Conservation (phyloP, 2,888 invertebrate genomes). For the Brachycybe producta region DNA sequence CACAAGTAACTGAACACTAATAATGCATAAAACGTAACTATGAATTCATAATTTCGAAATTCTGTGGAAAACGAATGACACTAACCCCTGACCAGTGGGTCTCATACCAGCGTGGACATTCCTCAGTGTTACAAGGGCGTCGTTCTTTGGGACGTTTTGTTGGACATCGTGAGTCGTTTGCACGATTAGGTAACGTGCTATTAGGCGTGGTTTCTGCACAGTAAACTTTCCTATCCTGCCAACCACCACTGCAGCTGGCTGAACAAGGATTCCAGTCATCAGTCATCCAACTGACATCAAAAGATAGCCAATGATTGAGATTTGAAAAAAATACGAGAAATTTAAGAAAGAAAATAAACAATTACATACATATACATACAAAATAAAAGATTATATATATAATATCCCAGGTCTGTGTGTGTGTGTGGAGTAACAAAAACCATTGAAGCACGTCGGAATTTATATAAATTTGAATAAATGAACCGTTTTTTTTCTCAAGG, state of each 20-base stretch:
- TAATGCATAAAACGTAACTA: conserved; percentile 4
- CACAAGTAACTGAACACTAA: conserved; percentile 88
- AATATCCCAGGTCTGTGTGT: too few species aligned
- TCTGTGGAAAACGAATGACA: conserved; percentile 24
- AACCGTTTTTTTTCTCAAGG: too few species aligned
- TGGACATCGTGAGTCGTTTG: conserved; percentile 41
- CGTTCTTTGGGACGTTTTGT: conserved; percentile 59
- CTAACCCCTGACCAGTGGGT: conserved; percentile 85
- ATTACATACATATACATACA: too few species aligned
- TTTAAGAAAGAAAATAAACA: too few species aligned
- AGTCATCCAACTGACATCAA: conserved; percentile 60
- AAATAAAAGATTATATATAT: too few species aligned
- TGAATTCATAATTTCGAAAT: not conserved
- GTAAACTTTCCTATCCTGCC: conserved; percentile 62
- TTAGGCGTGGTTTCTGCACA: conserved; percentile 48
- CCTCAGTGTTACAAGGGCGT: conserved; percentile 68
- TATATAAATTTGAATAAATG: too few species aligned
- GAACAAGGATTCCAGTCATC: conserved; percentile 83
- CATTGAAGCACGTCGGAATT: too few species aligned
- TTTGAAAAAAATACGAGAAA: too few species aligned
- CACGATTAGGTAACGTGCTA: conserved; percentile 8
- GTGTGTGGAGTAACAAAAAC: too few species aligned
- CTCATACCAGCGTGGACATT: conserved; percentile 77
- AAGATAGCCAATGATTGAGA: not conserved
- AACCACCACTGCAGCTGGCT: conserved; percentile 72